Evolutionary conservation across 2,888 invertebrate species (phyloP), one percentile per base, ranked within the genome.

Genomic region (Cheiracanthium punctorium): DNA sequence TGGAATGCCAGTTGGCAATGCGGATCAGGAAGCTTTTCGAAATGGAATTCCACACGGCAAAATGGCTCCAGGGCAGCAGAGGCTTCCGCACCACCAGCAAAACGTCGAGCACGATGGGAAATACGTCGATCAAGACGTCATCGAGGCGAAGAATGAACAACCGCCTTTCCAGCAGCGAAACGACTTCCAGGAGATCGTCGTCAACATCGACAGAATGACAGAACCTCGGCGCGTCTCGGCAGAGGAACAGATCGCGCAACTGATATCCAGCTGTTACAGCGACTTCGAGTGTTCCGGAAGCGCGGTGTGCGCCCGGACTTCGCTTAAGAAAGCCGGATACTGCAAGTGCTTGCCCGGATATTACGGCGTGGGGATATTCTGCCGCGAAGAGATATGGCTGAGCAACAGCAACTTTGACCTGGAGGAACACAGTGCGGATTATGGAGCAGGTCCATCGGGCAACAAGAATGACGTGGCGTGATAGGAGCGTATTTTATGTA

Each of bases 381-480:
- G 43, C 17, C 5, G 43, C 5, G 43, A 48, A 48, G 43, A 10
- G 10, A 17, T 65, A 10, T 48, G 43, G 43, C 17, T 48, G 17
- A 17, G 43, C 14, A 48, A 17, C 17, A 48, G 43, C 43, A 48
- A 48, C 14, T 17, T 48, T 17, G 43, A 48, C 2, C 1, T 48
- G 7, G 43, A 48, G 2, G 43, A 48, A 17, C 14, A 48, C 2
- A 2, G 14, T 7, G 4, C 10, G 10, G 37, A 37, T 37, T 37
- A 37, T 37, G 10, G 4, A 10, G 37, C 58, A 79, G 20, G 79
- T 79, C 84, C 84, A 85, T 70, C 84, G 48, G 29, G n/a, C n/a
- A n/a, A n/a, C n/a, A n/a, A n/a, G n/a, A n/a, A n/a, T n/a, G n/a
- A n/a, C n/a, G n/a, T n/a, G n/a, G n/a, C n/a, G n/a, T n/a, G n/a